Evolutionary conservation across 1,140 invertebrate species (phyloP).

Genomic region (Ylistrum balloti): DNA sequence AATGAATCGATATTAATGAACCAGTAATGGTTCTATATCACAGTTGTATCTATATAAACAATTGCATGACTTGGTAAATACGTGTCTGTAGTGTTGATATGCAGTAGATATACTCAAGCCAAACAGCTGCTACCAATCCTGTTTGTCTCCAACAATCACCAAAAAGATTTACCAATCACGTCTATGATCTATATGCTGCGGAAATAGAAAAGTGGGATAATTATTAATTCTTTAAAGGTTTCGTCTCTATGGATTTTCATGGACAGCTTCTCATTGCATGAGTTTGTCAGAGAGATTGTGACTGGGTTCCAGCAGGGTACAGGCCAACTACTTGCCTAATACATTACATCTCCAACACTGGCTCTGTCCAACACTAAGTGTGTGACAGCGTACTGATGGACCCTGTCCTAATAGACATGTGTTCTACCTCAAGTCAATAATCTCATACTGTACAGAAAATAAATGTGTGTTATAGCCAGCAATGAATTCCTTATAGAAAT

Average conservation of each 20-base stretch:
- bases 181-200: slow-evolving; percentile 16
- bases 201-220: slow-evolving; percentile 26
- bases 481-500: background rate
- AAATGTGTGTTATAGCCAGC: slow-evolving; percentile 10
- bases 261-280: background rate
- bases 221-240: slow-evolving; percentile 29
- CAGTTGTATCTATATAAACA: background rate
- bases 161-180: slow-evolving; percentile 26
- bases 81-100: background rate
- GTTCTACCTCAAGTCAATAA: background rate
- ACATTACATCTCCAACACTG: slow-evolving; percentile 12
- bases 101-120: background rate
- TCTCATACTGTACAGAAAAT: background rate
- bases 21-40: background rate
- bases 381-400: background rate
- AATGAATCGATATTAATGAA: background rate
- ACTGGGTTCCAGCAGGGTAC: background rate
- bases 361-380: background rate
- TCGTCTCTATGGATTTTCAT: slow-evolving; percentile 16
- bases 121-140: background rate
- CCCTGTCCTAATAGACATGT: background rate
- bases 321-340: background rate
- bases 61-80: background rate
- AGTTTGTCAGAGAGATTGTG: background rate
- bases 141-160: background rate